phyloP scores from a whole-genome alignment of 2,888 invertebrate species.

The Teleiodes luculella region DNA sequence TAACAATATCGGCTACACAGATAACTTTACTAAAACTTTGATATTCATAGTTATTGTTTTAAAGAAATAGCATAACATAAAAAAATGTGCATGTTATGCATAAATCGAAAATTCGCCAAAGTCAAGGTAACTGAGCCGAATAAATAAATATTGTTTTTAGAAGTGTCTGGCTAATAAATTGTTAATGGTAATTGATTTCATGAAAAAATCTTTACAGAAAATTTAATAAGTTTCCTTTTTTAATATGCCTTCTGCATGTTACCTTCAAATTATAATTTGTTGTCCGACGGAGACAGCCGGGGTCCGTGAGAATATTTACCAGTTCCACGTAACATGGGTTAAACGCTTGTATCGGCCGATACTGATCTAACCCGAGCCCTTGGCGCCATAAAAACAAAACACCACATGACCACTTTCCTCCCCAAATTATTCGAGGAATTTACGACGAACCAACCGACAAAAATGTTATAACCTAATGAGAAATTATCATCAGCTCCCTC shows the following conservation, averaged over 20 bases:
- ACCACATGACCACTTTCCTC: slow-evolving; percentile 75
- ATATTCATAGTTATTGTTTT: no score
- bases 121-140: no score
- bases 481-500: slow-evolving; percentile 75
- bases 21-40: no score
- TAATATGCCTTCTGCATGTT: background rate
- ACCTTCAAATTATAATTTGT: slow-evolving; percentile 62
- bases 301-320: slow-evolving; percentile 70
- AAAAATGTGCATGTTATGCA: no score
- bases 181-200: no score
- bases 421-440: slow-evolving; percentile 77
- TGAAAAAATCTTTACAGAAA: no score
- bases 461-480: slow-evolving; percentile 78
- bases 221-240: no score
- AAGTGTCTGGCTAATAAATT: no score
- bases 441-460: slow-evolving; percentile 73
- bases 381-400: slow-evolving; percentile 80
- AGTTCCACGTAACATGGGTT: slow-evolving; percentile 75
- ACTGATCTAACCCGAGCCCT: slow-evolving; percentile 73
- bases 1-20: no score
- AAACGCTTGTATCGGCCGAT: slow-evolving; percentile 74
- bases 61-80: no score
- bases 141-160: no score
- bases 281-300: slow-evolving; percentile 48
- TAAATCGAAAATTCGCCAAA: no score